phyloP scores from a whole-genome alignment of 2,888 invertebrate genomes.

The Hemicrepidius hirtus region DNA sequence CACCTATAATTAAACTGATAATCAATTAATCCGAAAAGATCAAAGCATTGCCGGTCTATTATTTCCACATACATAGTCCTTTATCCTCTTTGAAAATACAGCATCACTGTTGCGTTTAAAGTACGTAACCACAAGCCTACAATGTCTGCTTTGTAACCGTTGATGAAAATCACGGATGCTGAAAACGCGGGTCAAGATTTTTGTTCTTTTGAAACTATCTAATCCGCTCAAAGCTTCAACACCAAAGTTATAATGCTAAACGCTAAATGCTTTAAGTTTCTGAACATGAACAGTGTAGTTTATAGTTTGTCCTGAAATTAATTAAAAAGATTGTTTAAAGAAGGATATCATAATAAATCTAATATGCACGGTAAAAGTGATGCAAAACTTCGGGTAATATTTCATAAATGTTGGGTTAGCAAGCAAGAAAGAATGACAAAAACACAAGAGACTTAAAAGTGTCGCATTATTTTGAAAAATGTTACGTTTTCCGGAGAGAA shows the following conservation, averaged over 20 bases:
- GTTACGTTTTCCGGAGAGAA: slow-evolving; percentile 39
- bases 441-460: slow-evolving; percentile 39
- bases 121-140: neutral
- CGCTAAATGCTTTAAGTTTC: neutral
- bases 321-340: neutral
- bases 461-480: slow-evolving; percentile 46
- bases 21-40: too few relatives aligned
- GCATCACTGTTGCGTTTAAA: too few relatives aligned
- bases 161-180: neutral
- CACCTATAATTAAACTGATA: too few relatives aligned
- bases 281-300: neutral
- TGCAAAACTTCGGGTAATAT: slow-evolving; percentile 19
- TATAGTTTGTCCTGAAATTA: neutral
- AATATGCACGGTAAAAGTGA: neutral
- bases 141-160: neutral
- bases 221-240: slow-evolving; percentile 29
- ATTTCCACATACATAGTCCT: too few relatives aligned
- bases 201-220: slow-evolving; percentile 24
- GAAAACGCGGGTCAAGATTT: slow-evolving; percentile 10
- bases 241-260: neutral
- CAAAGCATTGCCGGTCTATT: too few relatives aligned
- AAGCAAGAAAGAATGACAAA: slow-evolving; percentile 32
- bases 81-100: too few relatives aligned
- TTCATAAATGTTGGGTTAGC: slow-evolving; percentile 2
- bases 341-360: slow-evolving; percentile 11